Base-by-base conservation (phyloP, 92 coral and sea anemone species). In the Umimayanthus chanpuru region DNA sequence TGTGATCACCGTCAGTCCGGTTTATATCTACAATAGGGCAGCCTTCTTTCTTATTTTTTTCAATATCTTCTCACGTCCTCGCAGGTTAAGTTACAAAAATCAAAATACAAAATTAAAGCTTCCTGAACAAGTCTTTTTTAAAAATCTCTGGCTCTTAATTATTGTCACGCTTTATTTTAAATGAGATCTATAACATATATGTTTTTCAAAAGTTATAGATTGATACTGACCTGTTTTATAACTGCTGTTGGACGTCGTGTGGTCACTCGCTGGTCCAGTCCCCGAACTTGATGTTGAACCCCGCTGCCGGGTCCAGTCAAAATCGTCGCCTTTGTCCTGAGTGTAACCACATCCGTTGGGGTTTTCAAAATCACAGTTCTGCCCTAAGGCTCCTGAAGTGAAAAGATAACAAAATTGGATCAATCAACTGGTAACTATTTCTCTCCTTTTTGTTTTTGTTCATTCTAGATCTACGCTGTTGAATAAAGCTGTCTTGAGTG, bases 331-430 rank as follows among this genome's bases (percentile, higher is more conserved):
- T 30, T n/a, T 79, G 85, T 95, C 99, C 76, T 97, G 99, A 55
- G 12, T 86, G 89, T 96, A 96, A 81, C 90, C 93, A 76, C 99
- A 97, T 38, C 92, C 88, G 16, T 21, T 18, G 14, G 93, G 88
- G 53, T 94, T 91, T 88, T 97, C 99, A 88, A 97, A 97, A 86
- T 94, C 79, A 65, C 99, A 97, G 88, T 79, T 71, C 85, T 91
- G 98, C 26, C 94, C 92, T 29, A 58, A n/a, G 47, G 90, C 92
- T 50, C 96, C 98, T 94, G 26, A 1, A 18, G 28, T 49, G 8
- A 86, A 64, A 11, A 16, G 49, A 44, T 56, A 4, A 81, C 29
- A 32, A 67, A 81, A 23, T 64, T 21, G 26, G 43, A 56, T 49
- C 12, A 56, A 38, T 55, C 53, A 39, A 75, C 0, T 75, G 41